A percentile compares a stretch with the other conserved stretches of the same genome.
Conservation (phyloP, 2,113 vertebrate genomes). For the Cathartes aura region DNA sequence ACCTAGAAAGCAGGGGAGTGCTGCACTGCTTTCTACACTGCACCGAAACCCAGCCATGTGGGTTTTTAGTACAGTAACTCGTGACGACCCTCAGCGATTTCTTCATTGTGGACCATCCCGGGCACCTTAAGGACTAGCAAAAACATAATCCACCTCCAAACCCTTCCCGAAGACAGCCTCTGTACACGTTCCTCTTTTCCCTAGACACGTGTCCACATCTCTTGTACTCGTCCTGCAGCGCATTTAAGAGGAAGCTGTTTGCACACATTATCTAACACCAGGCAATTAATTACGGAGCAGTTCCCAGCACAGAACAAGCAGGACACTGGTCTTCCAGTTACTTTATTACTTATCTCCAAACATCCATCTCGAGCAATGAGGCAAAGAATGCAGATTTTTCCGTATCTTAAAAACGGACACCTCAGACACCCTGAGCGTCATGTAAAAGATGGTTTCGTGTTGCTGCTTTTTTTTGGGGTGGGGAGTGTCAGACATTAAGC, state of each 20-base stretch:
- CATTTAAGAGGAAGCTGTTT: neutral
- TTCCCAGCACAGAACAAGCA: neutral
- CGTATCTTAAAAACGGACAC: neutral
- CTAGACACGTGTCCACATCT: fast-evolving
- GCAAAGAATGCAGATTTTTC: neutral
- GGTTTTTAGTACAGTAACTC: neutral
- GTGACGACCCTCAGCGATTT: fast-evolving
- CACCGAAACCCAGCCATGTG: neutral
- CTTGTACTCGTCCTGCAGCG: neutral
- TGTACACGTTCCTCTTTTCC: fast-evolving
- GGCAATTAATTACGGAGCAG: fast-evolving
- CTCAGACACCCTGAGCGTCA: neutral
- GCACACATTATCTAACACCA: neutral
- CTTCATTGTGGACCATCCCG: neutral
- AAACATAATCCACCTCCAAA: neutral
- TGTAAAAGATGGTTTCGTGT: neutral
- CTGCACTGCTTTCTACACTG: neutral
- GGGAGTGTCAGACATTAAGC: neutral
- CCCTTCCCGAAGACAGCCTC: neutral
- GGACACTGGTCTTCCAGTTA: neutral
- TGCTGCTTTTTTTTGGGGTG: neutral
- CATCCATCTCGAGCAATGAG: neutral
- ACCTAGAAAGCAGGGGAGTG: neutral
- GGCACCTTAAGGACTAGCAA: neutral
- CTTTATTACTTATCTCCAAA: neutral